Base-by-base conservation (phyloP, 2,113 vertebrate species). In the Phyllostomus hastatus region DNA sequence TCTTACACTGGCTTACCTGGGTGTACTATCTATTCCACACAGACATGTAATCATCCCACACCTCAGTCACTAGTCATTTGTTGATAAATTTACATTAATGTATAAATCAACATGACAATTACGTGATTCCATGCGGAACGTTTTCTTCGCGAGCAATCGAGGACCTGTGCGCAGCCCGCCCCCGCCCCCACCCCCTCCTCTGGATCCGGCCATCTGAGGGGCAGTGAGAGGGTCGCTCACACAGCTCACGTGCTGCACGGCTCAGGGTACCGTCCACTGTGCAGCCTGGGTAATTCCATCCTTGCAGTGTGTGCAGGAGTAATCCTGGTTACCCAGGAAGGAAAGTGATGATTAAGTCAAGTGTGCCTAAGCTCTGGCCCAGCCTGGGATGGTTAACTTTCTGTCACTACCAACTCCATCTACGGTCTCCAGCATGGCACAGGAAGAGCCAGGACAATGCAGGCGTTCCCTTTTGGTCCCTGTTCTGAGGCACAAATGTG, bases 21-120 rank as follows among this genome's bases (percentile, higher is more conserved):
- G 3, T 43, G 24, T 89, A 20, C 43, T 91, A 67, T 86, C 91
- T 91, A 93, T 96, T 93, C 66, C 38, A 91, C 46, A 88, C 46
- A 72, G 43, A 50, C n/a, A 72, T 48, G 66, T 89, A 93, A 86
- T 93, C 91, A 91, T 85, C 64, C 38, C 33, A 70, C 28, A 75
- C 26, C 19, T 85, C n/a, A 72, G 59, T 50, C 81, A 66, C 89
- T 82, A 93, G 67, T 91, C 66, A 75, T 82, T 66, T 31, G 73
- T 33, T 90, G 81, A 92, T 87, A 83, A 41, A 61, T 82, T 50
- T 61, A 76, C 46, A 31, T 66, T 64, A 96, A 76, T 70, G 24
- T 43, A 57, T 80, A 69, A 41, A 83, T 72, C 52, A 83, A 52
- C 20, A 17, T 86, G 50, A n/a, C 20, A 41, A 38, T 79, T 73